Evolutionary conservation across 2,888 invertebrate genomes (phyloP).

Genomic region (Ophioninae sp.): DNA sequence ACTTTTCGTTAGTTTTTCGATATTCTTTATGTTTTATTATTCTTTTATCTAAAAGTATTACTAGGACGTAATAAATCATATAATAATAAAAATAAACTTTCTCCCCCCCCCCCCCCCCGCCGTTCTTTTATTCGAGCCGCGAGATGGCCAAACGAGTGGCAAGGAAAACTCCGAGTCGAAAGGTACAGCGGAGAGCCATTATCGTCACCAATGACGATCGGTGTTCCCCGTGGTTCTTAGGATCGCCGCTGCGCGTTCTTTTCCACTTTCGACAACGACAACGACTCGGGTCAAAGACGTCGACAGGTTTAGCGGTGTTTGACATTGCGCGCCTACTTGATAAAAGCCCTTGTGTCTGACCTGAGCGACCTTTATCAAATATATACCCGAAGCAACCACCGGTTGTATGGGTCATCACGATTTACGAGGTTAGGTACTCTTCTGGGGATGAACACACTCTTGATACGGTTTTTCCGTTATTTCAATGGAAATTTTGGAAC

Average conservation of each 20-base stretch:
- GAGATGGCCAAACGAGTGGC: neutral
- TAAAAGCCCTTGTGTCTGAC: constrained; percentile 20
- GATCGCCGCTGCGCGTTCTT: constrained; percentile 52
- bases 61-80: too few species aligned
- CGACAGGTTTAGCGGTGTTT: constrained; percentile 32
- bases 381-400: constrained; percentile 30
- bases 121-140: constrained; percentile 3
- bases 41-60: too few species aligned
- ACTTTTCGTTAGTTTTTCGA: too few species aligned
- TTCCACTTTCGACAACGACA: too few species aligned
- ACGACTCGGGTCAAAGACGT: constrained; percentile 10
- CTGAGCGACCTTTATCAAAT: constrained; percentile 41
- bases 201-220: constrained; percentile 73
- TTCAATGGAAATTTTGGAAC: too few species aligned
- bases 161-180: constrained; percentile 29
- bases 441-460: constrained; percentile 12
- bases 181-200: constrained; percentile 63
- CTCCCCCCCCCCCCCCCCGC: neutral
- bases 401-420: constrained; percentile 31
- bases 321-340: constrained; percentile 1
- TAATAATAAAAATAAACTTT: too few species aligned
- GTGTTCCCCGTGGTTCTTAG: constrained; percentile 7
- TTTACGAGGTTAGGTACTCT: constrained; percentile 23
- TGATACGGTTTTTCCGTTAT: too few species aligned
- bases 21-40: too few species aligned